A percentile compares a stretch with the other conserved stretches of the same genome.
Evolutionary conservation across 2,113 vertebrate genomes (phyloP).

Genomic region (Tor tambroides): DNA sequence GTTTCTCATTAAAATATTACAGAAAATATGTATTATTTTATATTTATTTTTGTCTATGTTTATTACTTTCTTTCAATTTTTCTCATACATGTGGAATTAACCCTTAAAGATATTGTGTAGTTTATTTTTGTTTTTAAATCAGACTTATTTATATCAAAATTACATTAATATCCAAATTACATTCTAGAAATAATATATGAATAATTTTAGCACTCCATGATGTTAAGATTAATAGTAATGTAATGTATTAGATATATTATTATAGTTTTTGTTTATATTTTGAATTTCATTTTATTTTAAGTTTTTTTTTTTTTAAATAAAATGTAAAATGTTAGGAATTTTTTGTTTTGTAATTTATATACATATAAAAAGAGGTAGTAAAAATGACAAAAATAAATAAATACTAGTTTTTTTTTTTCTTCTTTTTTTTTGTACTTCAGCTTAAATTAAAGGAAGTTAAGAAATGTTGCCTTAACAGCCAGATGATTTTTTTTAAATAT

Average conservation of each 20-base stretch:
- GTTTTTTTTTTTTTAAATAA: no score
- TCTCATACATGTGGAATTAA: no score
- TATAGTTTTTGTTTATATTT: neutral
- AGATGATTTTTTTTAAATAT: neutral
- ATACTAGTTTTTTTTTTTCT: no score
- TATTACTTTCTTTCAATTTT: no score
- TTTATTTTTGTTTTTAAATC: no score
- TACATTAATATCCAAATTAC: neutral
- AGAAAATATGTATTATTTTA: no score
- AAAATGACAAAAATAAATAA: no score
- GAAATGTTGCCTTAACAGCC: neutral
- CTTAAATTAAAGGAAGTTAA: neutral
- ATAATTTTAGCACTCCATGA: neutral
- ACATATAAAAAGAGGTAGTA: no score
- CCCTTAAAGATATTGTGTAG: no score
- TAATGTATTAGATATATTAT: neutral
- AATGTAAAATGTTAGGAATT: no score
- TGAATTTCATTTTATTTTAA: neutral
- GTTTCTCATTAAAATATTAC: no score
- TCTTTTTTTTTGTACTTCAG: neutral
- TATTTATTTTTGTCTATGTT: no score
- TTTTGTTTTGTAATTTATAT: neutral
- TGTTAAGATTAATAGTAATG: neutral
- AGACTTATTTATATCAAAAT: neutral
- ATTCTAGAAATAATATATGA: neutral